phyloP scores from a whole-genome alignment of 2,797 vertebrate species.

The Typhlichthys subterraneus region DNA sequence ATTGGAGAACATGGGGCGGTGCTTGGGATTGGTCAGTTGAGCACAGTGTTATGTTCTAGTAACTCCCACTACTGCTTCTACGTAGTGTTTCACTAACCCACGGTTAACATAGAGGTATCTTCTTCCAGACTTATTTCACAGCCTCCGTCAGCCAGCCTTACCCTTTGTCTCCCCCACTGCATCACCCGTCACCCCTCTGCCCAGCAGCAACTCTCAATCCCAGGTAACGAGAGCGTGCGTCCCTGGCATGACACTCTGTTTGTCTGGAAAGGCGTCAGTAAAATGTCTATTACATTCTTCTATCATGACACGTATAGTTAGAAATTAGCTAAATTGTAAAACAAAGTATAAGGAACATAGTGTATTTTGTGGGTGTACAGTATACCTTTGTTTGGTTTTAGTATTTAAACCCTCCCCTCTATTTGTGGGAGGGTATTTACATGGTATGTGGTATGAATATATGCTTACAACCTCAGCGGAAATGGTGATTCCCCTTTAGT shows the following conservation, averaged over 20 bases:
- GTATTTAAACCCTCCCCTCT: too few relatives aligned
- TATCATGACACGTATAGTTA: too few relatives aligned
- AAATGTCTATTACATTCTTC: too few relatives aligned
- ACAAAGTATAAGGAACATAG: too few relatives aligned
- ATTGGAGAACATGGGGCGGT: too few relatives aligned
- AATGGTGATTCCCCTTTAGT: too few relatives aligned
- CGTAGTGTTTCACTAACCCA: constrained; percentile 61
- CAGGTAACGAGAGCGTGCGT: constrained; percentile 81
- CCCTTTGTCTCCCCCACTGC: constrained; percentile 76
- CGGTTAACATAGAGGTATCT: constrained; percentile 73
- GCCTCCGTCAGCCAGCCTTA: constrained; percentile 82
- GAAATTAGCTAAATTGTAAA: too few relatives aligned
- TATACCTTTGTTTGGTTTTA: too few relatives aligned
- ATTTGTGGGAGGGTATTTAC: too few relatives aligned
- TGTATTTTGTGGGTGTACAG: too few relatives aligned
- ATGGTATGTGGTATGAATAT: too few relatives aligned
- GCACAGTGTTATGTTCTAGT: constrained; percentile 39
- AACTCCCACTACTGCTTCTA: constrained; percentile 49
- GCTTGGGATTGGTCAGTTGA: neutral
- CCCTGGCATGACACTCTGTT: constrained; percentile 16
- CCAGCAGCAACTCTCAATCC: constrained; percentile 84
- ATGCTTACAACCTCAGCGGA: too few relatives aligned
- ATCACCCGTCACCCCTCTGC: constrained; percentile 77
- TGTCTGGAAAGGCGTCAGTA: neutral
- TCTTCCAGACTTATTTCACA: constrained; percentile 92